Evolutionary conservation across 2,797 vertebrate genomes (phyloP).

Genomic region (Thripadectes ignobilis): DNA sequence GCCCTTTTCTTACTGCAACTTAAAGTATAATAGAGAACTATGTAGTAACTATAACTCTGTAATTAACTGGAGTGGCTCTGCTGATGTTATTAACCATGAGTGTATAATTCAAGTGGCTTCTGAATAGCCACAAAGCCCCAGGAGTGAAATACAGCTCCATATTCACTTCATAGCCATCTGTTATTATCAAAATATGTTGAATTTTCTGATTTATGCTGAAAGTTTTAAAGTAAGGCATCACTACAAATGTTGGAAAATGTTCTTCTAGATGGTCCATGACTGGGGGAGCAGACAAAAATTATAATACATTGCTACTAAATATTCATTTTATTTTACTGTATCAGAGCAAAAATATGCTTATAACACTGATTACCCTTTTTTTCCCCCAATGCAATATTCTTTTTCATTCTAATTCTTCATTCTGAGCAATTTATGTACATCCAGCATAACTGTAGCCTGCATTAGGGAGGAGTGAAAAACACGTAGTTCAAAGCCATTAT

Average conservation of each 20-base stretch:
- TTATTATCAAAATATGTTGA: slow-evolving; percentile 18
- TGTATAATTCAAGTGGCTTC: slow-evolving; percentile 24
- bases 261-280: not conserved
- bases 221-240: not conserved
- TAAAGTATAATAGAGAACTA: not conserved
- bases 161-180: slow-evolving; percentile 28
- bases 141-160: slow-evolving; percentile 22
- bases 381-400: not conserved
- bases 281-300: not conserved
- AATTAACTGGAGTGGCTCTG: slow-evolving; percentile 54
- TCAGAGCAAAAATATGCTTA: not conserved
- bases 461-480: not conserved
- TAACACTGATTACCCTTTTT: not conserved
- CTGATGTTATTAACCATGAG: slow-evolving; percentile 35
- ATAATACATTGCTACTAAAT: not conserved
- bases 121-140: slow-evolving; percentile 18
- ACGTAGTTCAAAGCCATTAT: not conserved
- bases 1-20: slow-evolving; percentile 6
- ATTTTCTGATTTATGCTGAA: slow-evolving; percentile 11
- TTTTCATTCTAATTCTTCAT: slow-evolving; percentile 3
- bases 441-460: not conserved
- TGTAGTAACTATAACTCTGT: slow-evolving; percentile 31
- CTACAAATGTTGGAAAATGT: not conserved
- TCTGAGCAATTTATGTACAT: not conserved
- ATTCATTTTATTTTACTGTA: not conserved